A percentile compares a stretch with the other conserved stretches of the same genome.
Conservation (phyloP, 2,797 vertebrate genomes). For the Neomorphus geoffroyi region DNA sequence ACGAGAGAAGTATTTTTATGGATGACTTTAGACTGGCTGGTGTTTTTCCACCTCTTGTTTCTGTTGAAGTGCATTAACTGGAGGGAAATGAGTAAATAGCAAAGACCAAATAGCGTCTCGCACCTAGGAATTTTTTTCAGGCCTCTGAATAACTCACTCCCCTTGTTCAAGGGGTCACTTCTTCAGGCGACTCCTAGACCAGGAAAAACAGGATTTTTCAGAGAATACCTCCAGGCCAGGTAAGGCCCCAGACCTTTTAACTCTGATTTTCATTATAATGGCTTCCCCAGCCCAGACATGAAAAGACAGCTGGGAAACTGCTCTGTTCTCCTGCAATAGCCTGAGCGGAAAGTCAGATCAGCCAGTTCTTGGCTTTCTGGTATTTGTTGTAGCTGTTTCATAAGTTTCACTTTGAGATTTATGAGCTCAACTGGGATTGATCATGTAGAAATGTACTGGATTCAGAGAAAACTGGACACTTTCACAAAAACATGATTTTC, state of each 20-base stretch:
- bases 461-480: background rate
- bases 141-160: slow-evolving; percentile 19
- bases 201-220: slow-evolving; percentile 52
- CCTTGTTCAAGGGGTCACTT: slow-evolving; percentile 42
- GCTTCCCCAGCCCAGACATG: slow-evolving; percentile 26
- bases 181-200: background rate
- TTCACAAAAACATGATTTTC: background rate
- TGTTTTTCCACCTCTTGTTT: background rate
- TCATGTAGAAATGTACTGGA: background rate
- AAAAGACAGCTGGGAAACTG: slow-evolving; percentile 38
- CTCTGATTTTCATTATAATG: slow-evolving; percentile 49
- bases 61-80: background rate
- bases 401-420: slow-evolving; percentile 15
- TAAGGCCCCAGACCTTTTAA: slow-evolving; percentile 43
- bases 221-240: slow-evolving; percentile 36
- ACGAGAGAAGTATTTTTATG: background rate
- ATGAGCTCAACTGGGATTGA: background rate
- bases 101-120: background rate
- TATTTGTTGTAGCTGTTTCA: background rate
- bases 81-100: background rate
- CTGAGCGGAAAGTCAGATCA: background rate
- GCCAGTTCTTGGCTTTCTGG: slow-evolving; percentile 11
- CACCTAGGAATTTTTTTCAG: slow-evolving; percentile 2
- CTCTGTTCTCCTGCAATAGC: slow-evolving; percentile 4
- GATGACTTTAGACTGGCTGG: background rate